Conservation (phyloP, 2,113 vertebrate genomes). For the Barnardius zonarius region DNA sequence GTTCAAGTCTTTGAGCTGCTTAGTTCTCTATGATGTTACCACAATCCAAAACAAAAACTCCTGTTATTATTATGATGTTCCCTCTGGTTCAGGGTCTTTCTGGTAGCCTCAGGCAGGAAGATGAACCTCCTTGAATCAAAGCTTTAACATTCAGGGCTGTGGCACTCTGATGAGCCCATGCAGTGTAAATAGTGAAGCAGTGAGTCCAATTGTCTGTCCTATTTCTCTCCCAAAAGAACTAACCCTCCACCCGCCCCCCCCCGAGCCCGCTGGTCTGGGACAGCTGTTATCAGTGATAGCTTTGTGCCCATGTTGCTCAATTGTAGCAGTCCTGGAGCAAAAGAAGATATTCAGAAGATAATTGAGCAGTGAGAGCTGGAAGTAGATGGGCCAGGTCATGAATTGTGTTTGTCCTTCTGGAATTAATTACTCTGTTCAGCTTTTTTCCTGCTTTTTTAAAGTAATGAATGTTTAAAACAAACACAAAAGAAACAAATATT, state of each 20-base stretch:
- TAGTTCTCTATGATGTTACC: background rate
- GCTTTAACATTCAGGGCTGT: background rate
- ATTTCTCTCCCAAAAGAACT: background rate
- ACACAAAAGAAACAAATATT: background rate
- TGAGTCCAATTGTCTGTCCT: background rate
- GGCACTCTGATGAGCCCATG: background rate
- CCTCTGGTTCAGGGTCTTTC: background rate
- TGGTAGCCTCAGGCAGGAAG: background rate
- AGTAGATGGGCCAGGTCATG: background rate
- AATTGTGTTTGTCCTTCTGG: background rate
- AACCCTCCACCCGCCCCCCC: too few relatives aligned
- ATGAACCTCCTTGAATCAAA: background rate
- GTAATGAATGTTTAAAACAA: background rate
- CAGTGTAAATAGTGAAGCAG: background rate
- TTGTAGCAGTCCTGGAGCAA: background rate
- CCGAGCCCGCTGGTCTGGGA: background rate
- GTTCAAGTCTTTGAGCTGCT: background rate
- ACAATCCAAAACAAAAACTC: background rate
- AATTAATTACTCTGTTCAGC: background rate
- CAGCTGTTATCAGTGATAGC: background rate
- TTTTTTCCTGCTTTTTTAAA: background rate
- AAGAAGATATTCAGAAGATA: background rate
- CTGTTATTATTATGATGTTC: background rate
- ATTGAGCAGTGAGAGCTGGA: background rate
- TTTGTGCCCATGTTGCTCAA: background rate